These are phyloP conservation scores for Aphidoletes aphidimyza DNA, from an alignment of 2,888 invertebrate genomes.

Conservation along the genomic window DNA sequence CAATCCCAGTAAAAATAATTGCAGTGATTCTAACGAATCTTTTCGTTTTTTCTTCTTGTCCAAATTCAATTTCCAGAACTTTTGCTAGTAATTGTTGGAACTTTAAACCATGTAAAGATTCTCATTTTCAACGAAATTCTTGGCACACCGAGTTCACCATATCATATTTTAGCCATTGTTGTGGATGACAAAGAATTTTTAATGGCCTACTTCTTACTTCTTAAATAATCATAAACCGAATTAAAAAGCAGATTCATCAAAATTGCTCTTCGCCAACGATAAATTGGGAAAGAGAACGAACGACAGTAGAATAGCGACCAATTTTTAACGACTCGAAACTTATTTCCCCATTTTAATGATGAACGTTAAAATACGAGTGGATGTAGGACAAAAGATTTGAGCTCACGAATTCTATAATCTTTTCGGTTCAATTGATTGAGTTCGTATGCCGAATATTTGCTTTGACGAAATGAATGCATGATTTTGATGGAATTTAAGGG, in stretches of 20 bases:
- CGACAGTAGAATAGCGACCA: neutral
- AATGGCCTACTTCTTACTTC: conserved; percentile 30
- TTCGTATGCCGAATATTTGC: too few relatives aligned
- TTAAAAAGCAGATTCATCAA: conserved; percentile 47
- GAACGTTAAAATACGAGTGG: neutral
- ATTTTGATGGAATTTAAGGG: too few relatives aligned
- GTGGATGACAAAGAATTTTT: conserved; percentile 35
- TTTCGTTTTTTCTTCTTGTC: too few relatives aligned
- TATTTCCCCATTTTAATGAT: neutral
- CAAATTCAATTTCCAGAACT: neutral
- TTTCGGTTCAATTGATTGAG: conserved; percentile 51
- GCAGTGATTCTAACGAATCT: neutral
- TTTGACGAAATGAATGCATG: too few relatives aligned
- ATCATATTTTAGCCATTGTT: conserved; percentile 22
- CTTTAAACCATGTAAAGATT: neutral
- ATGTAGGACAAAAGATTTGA: neutral
- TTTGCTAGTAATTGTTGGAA: neutral
- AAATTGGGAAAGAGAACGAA: too few relatives aligned
- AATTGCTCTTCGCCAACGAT: too few relatives aligned
- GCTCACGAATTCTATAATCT: neutral
- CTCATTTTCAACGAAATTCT: neutral
- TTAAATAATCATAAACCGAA: conserved; percentile 2
- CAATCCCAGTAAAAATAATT: neutral
- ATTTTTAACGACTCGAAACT: neutral
- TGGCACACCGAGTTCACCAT: neutral